Evolutionary conservation across 2,113 vertebrate species (phyloP), one percentile per base, ranked within the genome.

Genomic region (Tringa solitaria): DNA sequence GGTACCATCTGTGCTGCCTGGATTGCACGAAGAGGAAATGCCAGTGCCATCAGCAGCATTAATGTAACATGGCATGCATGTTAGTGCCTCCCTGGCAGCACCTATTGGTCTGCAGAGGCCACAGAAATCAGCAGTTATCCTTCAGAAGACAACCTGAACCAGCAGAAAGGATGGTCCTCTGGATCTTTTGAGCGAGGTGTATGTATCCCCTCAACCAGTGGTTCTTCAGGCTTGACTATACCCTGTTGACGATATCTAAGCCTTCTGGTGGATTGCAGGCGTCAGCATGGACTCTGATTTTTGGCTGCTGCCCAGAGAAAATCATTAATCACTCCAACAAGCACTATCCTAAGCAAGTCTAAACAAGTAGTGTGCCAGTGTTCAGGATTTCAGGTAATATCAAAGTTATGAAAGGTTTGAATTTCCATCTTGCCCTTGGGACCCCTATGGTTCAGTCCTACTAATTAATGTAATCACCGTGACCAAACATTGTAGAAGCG

Each of bases 231-330:
- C 48, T 78, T 90, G 48, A 65, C 80, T 78, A 39, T 45, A 56
- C 12, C 37, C 54, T 78, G 28, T 28, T 68, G 77, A 67, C 45
- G 68, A 12, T 57, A 79, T 86, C 64, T 82, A 87, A 92, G 63
- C 68, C 65, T 88, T 78, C 54, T 82, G 90, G 54, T 67, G 93
- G 87, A 86, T 60, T 76, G 80, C 80, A 76, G 50, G 80, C 4
- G 0, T 95, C 93, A 94, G 72, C 83, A 85, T n/a, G 85, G 69
- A 76, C 80, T 70, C 93, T 95, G 95, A 61, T 84, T 90, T 90
- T 85, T 93, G 89, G 46, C 76, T 94, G 84, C 54, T 76, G 46
- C 81, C 87, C 84, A 70, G 76, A 78, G 83, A 80, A 93, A 75
- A 80, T 78, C 85, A 80, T 86, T 85, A 73, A 74, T 93, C 84